Base-by-base conservation (phyloP, 1,140 invertebrate genomes). In the Listronotus oregonensis region DNA sequence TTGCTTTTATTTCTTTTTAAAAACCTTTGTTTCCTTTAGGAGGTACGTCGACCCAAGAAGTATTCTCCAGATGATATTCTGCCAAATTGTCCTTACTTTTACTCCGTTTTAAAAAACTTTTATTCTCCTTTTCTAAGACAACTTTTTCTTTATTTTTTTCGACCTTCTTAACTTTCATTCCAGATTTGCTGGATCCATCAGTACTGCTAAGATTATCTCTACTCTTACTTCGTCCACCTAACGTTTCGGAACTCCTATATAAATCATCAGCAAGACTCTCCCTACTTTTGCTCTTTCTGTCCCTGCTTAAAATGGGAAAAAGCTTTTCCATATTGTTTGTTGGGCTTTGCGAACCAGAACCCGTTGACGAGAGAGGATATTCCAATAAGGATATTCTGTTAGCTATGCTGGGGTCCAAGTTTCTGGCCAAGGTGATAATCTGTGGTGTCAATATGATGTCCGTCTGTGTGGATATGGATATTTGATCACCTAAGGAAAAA, bases 361-460 rank as follows among this genome's bases (percentile, higher is more conserved):
- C 21, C 5, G 21, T 27, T 27, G 5, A n/a, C 6, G 47, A 31
- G 8, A 14, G 3, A n/a, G 49, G 18, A 18, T 54, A 39, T 14
- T 65, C 54, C 15, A 56, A 39, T 17, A 34, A 56, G 5, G 63
- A 65, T 40, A 58, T 7, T 40, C 55, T 12, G 18, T 42, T 39
- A 5, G 55, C 5, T 31, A 65, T 39, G n/a, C n/a, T 17, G 5
- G 54, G 63, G 47, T 65, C 63, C 37, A 65, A 39, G 40, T 66
- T 66, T 31, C n/a, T 60, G 47, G 50, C 64, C 6, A 60, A 7
- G 1, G 64, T 6, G 8, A 66, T 12, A 10, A 66, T 37, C 31
- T 66, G 64, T 34, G 56, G 57, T 56, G 64, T 58, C 42, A 66
- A 32, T 17, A 66, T 60, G 40, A 55, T 49, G 49, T 60, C 55